Conservation (phyloP, 2,797 vertebrate species). For the Naso thynnoides region DNA sequence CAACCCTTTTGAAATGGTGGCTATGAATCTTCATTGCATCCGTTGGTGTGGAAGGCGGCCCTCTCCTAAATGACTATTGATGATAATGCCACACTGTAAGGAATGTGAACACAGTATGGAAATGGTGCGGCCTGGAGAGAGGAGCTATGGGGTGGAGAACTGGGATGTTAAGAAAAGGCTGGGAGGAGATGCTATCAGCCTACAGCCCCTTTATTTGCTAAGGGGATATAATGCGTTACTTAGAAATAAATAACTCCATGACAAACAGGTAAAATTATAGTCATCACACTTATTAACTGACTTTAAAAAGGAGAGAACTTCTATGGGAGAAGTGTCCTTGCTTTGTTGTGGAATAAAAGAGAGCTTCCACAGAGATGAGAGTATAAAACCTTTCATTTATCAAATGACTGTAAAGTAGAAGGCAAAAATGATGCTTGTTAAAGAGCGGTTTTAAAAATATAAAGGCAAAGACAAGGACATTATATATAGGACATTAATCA, state of each 20-base stretch:
- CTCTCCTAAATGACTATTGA: constrained; percentile 87
- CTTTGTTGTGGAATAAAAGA: constrained; percentile 35
- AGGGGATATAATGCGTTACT: constrained; percentile 24
- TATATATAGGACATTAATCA: not conserved
- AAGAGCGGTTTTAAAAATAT: not conserved
- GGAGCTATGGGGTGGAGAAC: constrained; percentile 26
- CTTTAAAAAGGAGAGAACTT: not conserved
- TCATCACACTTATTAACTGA: constrained; percentile 35
- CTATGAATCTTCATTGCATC: constrained; percentile 88
- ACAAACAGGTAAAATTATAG: constrained; percentile 18
- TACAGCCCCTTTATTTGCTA: constrained; percentile 33
- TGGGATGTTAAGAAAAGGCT: constrained; percentile 30
- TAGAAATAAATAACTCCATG: constrained; percentile 25
- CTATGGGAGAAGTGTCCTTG: constrained; percentile 29
- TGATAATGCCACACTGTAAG: constrained; percentile 81
- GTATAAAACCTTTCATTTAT: constrained; percentile 12
- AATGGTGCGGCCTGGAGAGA: constrained; percentile 57
- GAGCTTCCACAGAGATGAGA: constrained; percentile 1
- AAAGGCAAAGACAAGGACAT: not conserved
- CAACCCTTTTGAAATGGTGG: constrained; percentile 79
- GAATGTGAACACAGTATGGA: constrained; percentile 79
- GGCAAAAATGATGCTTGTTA: not conserved
- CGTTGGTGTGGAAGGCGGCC: constrained; percentile 79
- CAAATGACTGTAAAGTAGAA: not conserved
- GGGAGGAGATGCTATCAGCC: constrained; percentile 50